Base-by-base conservation (phyloP, 2,888 invertebrate species). In the Sarcophaga carnaria region DNA sequence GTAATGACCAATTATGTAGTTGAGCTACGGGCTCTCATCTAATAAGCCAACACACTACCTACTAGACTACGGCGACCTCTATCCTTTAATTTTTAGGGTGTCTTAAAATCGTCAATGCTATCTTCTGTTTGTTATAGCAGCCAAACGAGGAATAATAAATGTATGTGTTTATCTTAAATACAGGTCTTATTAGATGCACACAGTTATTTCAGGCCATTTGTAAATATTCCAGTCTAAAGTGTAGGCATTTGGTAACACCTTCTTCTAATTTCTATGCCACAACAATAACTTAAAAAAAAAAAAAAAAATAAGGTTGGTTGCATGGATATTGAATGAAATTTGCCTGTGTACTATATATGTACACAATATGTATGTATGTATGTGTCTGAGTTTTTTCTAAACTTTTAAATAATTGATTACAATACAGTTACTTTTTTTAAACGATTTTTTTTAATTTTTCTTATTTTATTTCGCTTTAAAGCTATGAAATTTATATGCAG, bases 361-460 rank as follows among this genome's bases (percentile, higher is more conserved):
- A 20, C 20, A 22, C 22, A 22, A 22, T 22, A 22, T 37, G 8
- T 37, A 37, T 37, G 37, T 37, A 10, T 37, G 8, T 37, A 22
- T 22, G 37, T 10, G 37, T 37, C 8, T 37, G 37, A 10, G 8
- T 37, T 10, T 8, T 8, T 71, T 80, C 54, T 77, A 59, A 64
- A 69, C 47, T 77, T 83, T 77, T 70, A 83, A 80, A 78, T 86
- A 71, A 86, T 83, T 88, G 89, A 87, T 89, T 88, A 87, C 74
- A 87, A 79, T 89, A 78, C 87, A 87, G 87, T 88, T 88, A 87
- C 71, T 78, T 81, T 88, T 88, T 71, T 47, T 60, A 60, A 75
- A 63, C 11, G 17, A 59, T 66, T 74, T 80, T 80, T 60, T 63
- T 66, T 60, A 37, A 59, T 69, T 85, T 20, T 78, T 76, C 69